Evolutionary conservation across 2,888 invertebrate genomes (phyloP).

Genomic region (Leucoptera coffeella): DNA sequence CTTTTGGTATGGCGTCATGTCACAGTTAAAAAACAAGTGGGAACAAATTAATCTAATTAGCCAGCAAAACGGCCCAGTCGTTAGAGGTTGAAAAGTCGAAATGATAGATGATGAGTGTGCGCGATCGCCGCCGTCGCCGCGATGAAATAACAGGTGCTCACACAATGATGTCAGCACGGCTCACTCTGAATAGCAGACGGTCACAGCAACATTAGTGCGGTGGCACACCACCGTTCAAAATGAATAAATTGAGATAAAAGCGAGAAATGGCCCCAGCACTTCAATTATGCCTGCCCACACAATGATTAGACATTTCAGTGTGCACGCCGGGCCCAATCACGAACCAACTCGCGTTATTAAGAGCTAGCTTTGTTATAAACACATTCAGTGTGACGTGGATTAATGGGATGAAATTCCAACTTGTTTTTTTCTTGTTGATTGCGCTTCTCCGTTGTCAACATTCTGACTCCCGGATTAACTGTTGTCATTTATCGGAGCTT

Average conservation of each 20-base stretch:
- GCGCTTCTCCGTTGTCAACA: conserved; percentile 39
- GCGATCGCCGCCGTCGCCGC: conserved; percentile 7
- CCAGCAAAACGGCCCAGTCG: no score
- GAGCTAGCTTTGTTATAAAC: conserved; percentile 46
- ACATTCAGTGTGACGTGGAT: conserved; percentile 41
- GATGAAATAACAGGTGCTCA: conserved; percentile 19
- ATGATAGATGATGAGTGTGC: conserved; percentile 4
- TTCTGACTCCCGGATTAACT: conserved; percentile 45
- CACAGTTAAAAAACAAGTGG: no score
- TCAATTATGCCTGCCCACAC: conserved; percentile 46
- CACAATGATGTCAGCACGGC: conserved; percentile 17
- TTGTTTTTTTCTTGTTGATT: conserved; percentile 34
- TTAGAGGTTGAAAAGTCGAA: conserved; percentile 1
- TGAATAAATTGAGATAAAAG: conserved; percentile 50
- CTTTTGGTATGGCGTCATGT: no score
- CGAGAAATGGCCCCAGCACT: conserved; percentile 31
- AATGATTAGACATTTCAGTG: conserved; percentile 45
- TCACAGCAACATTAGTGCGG: conserved; percentile 42
- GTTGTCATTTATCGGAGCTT: conserved; percentile 38
- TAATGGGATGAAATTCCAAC: conserved; percentile 36
- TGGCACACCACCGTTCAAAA: conserved; percentile 13
- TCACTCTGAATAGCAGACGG: no score
- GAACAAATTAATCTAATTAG: no score
- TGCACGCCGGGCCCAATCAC: conserved; percentile 26
- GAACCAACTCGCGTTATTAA: conserved; percentile 35